These are phyloP conservation scores for Lampropteryx suffumata DNA, from an alignment of 2,888 invertebrate species.

Conservation along the genomic window DNA sequence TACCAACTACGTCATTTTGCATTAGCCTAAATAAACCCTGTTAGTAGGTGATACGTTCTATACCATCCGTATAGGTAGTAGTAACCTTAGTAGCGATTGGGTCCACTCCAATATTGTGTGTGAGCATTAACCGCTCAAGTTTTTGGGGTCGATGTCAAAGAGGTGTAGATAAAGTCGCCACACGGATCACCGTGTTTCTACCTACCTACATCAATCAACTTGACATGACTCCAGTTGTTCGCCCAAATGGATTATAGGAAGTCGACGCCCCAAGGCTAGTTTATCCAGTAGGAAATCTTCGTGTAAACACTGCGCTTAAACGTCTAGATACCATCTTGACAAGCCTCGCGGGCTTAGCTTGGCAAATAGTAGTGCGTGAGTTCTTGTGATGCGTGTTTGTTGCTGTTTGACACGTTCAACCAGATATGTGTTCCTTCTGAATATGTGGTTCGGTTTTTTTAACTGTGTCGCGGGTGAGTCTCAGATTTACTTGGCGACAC, in stretches of 20 bases:
- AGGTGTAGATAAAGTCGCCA: constrained; percentile 70
- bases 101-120: constrained; percentile 45
- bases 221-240: constrained; percentile 79
- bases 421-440: constrained; percentile 23
- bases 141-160: constrained; percentile 60
- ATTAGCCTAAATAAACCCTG: constrained; percentile 7
- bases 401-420: constrained; percentile 6
- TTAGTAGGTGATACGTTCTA: not conserved
- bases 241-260: constrained; percentile 80
- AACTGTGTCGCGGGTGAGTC: constrained; percentile 54
- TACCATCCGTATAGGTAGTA: not conserved
- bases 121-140: constrained; percentile 55
- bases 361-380: constrained; percentile 25
- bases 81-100: constrained; percentile 9
- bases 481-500: constrained; percentile 71
- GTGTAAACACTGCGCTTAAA: constrained; percentile 25
- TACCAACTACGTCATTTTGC: not conserved
- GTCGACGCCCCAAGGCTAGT: constrained; percentile 53
- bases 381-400: constrained; percentile 8
- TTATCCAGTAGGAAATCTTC: constrained; percentile 31
- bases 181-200: constrained; percentile 59
- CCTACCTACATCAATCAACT: constrained; percentile 76
- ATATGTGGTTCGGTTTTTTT: constrained; percentile 24
- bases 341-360: constrained; percentile 22
- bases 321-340: constrained; percentile 24